Base-by-base conservation (phyloP, 2,888 invertebrate genomes). In the Drosophila infuscata region DNA sequence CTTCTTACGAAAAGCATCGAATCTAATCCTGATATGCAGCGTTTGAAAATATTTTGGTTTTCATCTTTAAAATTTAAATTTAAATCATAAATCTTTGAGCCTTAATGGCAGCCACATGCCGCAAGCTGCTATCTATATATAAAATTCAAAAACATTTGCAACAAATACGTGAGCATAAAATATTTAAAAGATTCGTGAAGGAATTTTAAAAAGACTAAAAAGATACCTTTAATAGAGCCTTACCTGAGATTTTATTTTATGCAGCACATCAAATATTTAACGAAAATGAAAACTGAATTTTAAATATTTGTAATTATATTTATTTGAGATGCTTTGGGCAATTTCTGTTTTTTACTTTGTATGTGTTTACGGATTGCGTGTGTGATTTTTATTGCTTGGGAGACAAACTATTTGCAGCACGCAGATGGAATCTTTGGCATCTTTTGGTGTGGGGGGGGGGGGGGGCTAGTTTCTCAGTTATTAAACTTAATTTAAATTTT, bases 321-420 rank as follows among this genome's bases (percentile, higher is more conserved):
- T 25, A 25, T 25, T 7, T 52, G 7, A 52, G 32, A 12, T 52
- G 17, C 35, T 53, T 53, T 29, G 5, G 17, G 11, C 30, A 41
- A 51, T 36, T 52, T 52, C 7, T 36, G 43, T 43, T 30, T 5
- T 29, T 15, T 7, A 20, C 3, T 53, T 25, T 43, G 43, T 3
- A 5, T 43, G 43, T 43, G 20, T 43, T 20, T 6, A 5, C 20
- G 43, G 15, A 7, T 8, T 46, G 7, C 38, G n/a, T 32, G 20
- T 33, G 12, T 49, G 20, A 30, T 38, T n/a, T n/a, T 17, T 9
- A 25, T 29, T 38, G n/a, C 2, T 51, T 71, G 71, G 3, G 51
- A 20, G 46, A 46, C 51, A 25, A 56, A 52, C 51, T 43, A 48
- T 38, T 48, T 61, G 53, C 38, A 58, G 52, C 70, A 43, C 15